Base-by-base conservation (phyloP, 2,113 vertebrate species). In the Paradisaea rubra region DNA sequence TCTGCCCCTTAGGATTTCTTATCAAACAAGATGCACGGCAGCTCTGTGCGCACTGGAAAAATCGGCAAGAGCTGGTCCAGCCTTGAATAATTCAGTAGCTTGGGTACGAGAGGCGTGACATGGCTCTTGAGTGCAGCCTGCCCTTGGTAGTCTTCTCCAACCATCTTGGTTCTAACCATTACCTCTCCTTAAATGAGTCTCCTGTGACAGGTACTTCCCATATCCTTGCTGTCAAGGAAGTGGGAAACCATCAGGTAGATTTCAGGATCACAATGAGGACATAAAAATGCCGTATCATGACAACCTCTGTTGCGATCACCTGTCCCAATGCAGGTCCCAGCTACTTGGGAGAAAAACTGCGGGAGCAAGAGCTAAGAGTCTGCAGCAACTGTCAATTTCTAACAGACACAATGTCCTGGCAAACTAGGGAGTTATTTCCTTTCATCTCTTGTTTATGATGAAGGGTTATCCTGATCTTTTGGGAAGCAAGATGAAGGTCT, bases 31-130 rank as follows among this genome's bases (percentile, higher is more conserved):
- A 87, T 61, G 86, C 93, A 89, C 45, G n/a, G 88, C 93, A 80
- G 89, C 94, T 88, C 81, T 81, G 39, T 11, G 18, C 54, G 0
- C 1, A 0, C 73, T 30, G 57, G 82, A 64, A 72, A 39, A 54
- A 72, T 44, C n/a, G 0, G 33, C 24, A 24, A 19, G 66, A 89
- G 79, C 50, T 93, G 82, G 73, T 66, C 59, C 85, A 65, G 66
- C 45, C 19, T 85, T 94, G 80, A 97, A 94, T 96, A 96, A 96
- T 96, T 95, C 86, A 97, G 54, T 42, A 84, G 56, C 77, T 88
- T 79, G 50, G 25, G 79, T 89, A 84, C 41, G 39, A 77, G 90
- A 80, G n/a, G 86, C 15, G 9, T 35, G 64, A 81, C 42, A 39
- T 57, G 18, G 56, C 35, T 92, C 69, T 94, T 52, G 4, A 45